phyloP scores from a whole-genome alignment of 2,113 vertebrate species.

The Hippocampus zosterae region DNA sequence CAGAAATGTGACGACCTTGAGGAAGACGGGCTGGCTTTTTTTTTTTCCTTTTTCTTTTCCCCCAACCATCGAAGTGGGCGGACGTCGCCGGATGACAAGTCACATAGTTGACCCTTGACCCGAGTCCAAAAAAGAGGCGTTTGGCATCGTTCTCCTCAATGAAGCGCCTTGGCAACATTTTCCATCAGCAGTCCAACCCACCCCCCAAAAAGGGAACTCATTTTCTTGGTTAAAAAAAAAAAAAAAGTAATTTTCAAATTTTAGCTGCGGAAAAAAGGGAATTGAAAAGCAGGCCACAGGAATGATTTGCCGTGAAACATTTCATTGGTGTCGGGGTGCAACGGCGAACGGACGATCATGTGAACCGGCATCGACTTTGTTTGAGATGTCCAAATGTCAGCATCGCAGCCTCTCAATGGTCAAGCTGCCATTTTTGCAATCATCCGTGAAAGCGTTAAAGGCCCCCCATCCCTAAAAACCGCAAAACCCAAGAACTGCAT shows the following conservation, averaged over 20 bases:
- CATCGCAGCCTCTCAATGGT: too few species aligned
- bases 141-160: not conserved
- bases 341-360: too few species aligned
- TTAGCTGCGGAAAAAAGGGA: slow-evolving; percentile 1
- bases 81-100: not conserved
- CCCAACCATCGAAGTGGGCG: not conserved
- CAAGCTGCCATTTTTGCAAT: too few species aligned
- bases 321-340: too few species aligned
- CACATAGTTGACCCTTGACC: not conserved
- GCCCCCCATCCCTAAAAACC: too few species aligned
- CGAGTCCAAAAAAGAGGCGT: not conserved
- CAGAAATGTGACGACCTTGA: not conserved
- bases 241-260: too few species aligned
- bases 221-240: too few species aligned
- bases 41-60: not conserved
- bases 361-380: too few species aligned
- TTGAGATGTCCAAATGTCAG: too few species aligned
- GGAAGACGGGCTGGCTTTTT: not conserved
- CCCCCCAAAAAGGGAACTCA: slow-evolving; percentile 4
- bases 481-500: too few species aligned
- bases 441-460: too few species aligned
- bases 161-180: not conserved
- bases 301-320: slow-evolving; percentile 69
- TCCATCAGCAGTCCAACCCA: not conserved
- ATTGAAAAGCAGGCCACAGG: slow-evolving; percentile 73